Percentiles rank a stretch among this genome's conserved stretches.
These are phyloP conservation scores for Narcine bancroftii DNA, from an alignment of 2,113 vertebrate species.

Conservation along the genomic window DNA sequence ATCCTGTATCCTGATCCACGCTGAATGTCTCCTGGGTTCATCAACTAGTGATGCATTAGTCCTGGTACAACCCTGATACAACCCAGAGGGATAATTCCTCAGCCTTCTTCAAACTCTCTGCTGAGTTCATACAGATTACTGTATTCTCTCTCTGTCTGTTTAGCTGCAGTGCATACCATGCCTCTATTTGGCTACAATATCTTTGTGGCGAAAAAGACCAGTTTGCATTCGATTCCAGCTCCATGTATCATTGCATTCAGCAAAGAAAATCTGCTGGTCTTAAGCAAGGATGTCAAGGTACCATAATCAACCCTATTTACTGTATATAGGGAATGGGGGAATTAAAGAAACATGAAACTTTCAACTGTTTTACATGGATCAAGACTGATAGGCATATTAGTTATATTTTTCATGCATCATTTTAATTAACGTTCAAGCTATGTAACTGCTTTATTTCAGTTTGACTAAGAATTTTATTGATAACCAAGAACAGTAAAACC, in stretches of 20 bases:
- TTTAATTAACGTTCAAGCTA: neutral
- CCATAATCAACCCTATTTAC: neutral
- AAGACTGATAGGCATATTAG: neutral
- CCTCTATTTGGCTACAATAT: conserved; percentile 70
- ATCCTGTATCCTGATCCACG: no score
- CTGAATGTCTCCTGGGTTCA: no score
- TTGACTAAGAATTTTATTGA: neutral
- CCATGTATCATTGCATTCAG: conserved; percentile 68
- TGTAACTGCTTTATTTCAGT: neutral
- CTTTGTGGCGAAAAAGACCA: conserved; percentile 64
- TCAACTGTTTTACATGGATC: neutral
- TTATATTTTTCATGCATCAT: neutral
- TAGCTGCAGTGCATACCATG: conserved; percentile 58
- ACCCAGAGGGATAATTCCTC: neutral
- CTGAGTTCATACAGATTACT: neutral
- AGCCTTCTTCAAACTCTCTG: neutral
- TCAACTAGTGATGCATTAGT: no score
- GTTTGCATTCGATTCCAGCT: conserved; percentile 47
- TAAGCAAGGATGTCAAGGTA: conserved; percentile 68
- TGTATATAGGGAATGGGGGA: neutral
- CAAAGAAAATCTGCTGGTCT: conserved; percentile 57
- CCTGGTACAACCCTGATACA: neutral
- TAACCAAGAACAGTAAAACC: neutral
- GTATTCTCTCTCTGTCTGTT: neutral
- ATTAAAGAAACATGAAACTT: no score